Evolutionary conservation across 2,797 vertebrate genomes (phyloP).

Genomic region (Rhynchotus rufescens): DNA sequence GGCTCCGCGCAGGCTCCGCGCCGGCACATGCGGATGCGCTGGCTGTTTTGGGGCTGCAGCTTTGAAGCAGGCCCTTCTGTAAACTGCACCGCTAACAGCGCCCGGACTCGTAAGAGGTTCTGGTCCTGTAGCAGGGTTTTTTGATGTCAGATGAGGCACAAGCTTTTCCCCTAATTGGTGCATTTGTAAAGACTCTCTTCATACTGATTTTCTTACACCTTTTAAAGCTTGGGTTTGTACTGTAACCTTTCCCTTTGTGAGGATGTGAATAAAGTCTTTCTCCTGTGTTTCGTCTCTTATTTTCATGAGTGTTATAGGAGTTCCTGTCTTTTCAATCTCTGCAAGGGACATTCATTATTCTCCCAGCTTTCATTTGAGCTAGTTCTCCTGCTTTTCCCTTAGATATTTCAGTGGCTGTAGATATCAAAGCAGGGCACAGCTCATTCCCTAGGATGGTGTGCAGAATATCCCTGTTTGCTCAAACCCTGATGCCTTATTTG

Average conservation of each 20-base stretch:
- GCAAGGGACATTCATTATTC: neutral
- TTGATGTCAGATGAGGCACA: neutral
- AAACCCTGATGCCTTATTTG: neutral
- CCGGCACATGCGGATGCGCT: accelerated
- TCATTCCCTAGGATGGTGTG: neutral
- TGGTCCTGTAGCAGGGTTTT: neutral
- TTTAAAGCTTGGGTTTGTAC: constrained; percentile 1
- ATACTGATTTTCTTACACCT: neutral
- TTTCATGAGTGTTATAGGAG: neutral
- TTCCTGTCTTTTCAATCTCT: neutral
- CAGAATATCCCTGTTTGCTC: neutral
- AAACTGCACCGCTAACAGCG: constrained; percentile 5
- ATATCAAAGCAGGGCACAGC: neutral
- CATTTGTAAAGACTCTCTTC: neutral
- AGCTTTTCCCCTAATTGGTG: neutral
- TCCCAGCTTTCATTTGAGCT: constrained; percentile 5
- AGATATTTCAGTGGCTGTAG: neutral
- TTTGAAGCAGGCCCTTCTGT: constrained; percentile 26
- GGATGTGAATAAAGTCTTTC: constrained; percentile 13
- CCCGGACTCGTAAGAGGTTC: neutral
- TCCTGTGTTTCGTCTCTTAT: neutral
- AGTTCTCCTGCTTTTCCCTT: neutral
- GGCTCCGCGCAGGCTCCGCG: neutral
- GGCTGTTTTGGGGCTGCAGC: neutral
- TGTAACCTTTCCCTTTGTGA: constrained; percentile 11